These are phyloP conservation scores for Acrobasis consociella DNA, from an alignment of 2,888 invertebrate species.

Conservation along the genomic window DNA sequence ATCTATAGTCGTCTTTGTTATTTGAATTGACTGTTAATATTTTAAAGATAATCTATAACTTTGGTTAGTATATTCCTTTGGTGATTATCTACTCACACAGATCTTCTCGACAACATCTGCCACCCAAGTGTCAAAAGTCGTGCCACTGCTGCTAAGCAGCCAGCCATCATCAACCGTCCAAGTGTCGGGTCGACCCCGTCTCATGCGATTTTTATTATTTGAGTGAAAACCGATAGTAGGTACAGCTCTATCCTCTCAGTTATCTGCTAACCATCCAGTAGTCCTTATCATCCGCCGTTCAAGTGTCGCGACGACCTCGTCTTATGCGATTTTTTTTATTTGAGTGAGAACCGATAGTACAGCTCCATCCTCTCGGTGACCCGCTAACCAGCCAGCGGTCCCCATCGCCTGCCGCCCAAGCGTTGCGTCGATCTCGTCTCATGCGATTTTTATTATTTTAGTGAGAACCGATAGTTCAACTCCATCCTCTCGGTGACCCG, in stretches of 20 bases:
- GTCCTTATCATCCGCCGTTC: conserved; percentile 58
- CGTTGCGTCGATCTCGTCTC: conserved; percentile 71
- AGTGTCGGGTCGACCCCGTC: no score
- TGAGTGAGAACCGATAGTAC: no score
- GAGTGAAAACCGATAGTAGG: conserved; percentile 28
- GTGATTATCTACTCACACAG: no score
- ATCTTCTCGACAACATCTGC: no score
- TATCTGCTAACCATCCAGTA: conserved; percentile 77
- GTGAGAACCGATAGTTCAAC: conserved; percentile 40
- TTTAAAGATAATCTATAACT: no score
- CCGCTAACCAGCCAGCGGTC: conserved; percentile 33
- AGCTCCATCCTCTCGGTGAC: background rate
- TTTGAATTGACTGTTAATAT: no score
- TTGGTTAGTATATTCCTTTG: no score
- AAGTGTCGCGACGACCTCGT: conserved; percentile 68
- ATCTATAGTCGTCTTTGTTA: no score
- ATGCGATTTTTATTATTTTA: conserved; percentile 32
- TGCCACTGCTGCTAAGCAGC: conserved; percentile 81
- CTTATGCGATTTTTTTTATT: conserved; percentile 79
- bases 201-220: background rate
- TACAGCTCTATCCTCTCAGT: conserved; percentile 51
- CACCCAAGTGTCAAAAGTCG: no score
- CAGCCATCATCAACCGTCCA: conserved; percentile 57
- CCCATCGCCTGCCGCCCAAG: conserved; percentile 58
- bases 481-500: conserved; percentile 64